phyloP scores from a whole-genome alignment of 2,113 vertebrate genomes.

The Choloepus hoffmanni region DNA sequence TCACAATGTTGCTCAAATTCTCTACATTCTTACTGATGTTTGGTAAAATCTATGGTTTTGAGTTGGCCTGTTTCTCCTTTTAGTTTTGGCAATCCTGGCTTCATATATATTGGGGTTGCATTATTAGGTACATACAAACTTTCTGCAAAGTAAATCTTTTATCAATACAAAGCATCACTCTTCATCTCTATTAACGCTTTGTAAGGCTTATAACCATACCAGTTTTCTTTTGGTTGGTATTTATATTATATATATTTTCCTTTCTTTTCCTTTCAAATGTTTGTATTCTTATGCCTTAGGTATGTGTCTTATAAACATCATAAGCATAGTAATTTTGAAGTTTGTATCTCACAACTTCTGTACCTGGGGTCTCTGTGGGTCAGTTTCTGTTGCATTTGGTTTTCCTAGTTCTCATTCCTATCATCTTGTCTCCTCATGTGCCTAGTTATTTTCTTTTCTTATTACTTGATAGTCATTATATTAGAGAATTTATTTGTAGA shows the following conservation, averaged over 20 bases:
- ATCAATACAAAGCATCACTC: neutral
- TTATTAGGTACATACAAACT: slow-evolving; percentile 1
- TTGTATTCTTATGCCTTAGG: neutral
- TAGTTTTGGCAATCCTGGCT: neutral
- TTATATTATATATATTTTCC: neutral
- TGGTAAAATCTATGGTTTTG: neutral
- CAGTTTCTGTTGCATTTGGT: neutral
- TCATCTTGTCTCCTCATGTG: neutral
- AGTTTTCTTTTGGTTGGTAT: neutral
- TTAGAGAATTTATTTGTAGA: slow-evolving; percentile 38
- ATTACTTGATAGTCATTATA: neutral
- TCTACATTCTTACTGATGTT: slow-evolving; percentile 11
- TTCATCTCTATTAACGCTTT: neutral
- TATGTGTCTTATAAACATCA: neutral
- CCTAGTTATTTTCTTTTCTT: slow-evolving; percentile 1
- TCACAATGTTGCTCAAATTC: neutral
- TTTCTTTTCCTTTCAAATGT: neutral
- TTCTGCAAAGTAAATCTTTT: slow-evolving; percentile 21
- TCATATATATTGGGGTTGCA: neutral
- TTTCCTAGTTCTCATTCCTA: slow-evolving; percentile 1
- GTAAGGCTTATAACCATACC: neutral
- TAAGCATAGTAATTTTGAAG: neutral
- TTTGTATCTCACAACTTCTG: neutral
- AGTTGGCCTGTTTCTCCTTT: slow-evolving; percentile 8
- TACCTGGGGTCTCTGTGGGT: neutral